phyloP scores from a whole-genome alignment of 2,797 vertebrate genomes.

The Mastacembelus armatus region DNA sequence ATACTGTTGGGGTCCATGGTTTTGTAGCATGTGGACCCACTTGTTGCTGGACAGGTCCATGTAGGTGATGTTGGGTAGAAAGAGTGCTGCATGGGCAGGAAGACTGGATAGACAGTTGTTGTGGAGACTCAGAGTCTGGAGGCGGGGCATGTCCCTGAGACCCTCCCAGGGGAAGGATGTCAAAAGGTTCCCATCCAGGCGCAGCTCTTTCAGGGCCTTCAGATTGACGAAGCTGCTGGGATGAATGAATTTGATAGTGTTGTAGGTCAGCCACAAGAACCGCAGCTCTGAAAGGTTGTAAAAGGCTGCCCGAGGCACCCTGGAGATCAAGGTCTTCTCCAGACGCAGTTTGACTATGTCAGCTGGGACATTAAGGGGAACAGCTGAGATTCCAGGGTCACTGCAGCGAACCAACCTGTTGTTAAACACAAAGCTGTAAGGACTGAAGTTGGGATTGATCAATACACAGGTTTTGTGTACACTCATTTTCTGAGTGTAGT shows the following conservation, averaged over 20 bases:
- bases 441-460: not conserved
- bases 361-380: constrained; percentile 89
- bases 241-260: constrained; percentile 87
- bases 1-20: too few relatives aligned
- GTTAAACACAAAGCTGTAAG: constrained; percentile 32
- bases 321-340: constrained; percentile 89
- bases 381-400: constrained; percentile 87
- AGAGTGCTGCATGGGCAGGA: constrained; percentile 85
- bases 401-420: constrained; percentile 89
- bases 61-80: constrained; percentile 89
- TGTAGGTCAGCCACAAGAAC: constrained; percentile 93
- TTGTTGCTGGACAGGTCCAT: constrained; percentile 95
- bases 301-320: constrained; percentile 91
- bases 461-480: too few relatives aligned
- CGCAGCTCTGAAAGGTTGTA: constrained; percentile 90
- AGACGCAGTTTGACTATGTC: constrained; percentile 91
- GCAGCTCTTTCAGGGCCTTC: constrained; percentile 89
- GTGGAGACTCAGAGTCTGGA: constrained; percentile 90
- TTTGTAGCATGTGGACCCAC: constrained; percentile 37
- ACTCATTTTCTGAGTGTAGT: too few relatives aligned
- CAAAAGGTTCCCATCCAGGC: constrained; percentile 91
- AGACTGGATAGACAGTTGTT: constrained; percentile 90
- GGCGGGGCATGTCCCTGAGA: constrained; percentile 88
- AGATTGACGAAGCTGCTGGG: constrained; percentile 93
- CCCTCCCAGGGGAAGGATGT: constrained; percentile 93